phyloP scores from a whole-genome alignment of 1,140 invertebrate species.

The Drosophila elegans region DNA sequence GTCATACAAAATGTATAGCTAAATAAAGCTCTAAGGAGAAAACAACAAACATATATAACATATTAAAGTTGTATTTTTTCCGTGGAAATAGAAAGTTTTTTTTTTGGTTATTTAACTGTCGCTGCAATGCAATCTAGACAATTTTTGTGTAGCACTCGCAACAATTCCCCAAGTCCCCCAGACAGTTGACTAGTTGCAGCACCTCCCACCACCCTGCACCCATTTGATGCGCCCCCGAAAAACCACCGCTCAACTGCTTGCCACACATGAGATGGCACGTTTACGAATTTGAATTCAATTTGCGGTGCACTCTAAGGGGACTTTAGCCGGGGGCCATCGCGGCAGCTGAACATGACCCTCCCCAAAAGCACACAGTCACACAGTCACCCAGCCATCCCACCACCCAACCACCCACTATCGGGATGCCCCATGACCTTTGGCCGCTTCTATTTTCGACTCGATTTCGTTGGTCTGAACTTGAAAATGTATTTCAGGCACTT shows the following conservation, averaged over 20 bases:
- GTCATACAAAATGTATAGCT: too few relatives aligned
- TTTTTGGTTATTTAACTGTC: slow-evolving; percentile 20
- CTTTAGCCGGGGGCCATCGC: slow-evolving; percentile 21
- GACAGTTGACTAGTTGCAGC: slow-evolving; percentile 24
- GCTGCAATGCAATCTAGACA: slow-evolving; percentile 48
- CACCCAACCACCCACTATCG: background rate
- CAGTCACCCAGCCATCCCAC: background rate
- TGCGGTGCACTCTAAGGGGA: slow-evolving; percentile 53
- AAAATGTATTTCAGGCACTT: slow-evolving; percentile 52
- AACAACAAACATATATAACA: too few relatives aligned
- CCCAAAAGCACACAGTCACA: background rate
- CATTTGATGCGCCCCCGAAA: background rate
- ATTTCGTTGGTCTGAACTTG: slow-evolving; percentile 66
- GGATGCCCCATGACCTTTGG: slow-evolving; percentile 54
- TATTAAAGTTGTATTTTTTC: background rate
- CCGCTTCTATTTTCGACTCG: slow-evolving; percentile 35
- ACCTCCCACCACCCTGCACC: background rate
- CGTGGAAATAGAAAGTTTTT: background rate
- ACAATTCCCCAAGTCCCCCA: slow-evolving; percentile 32
- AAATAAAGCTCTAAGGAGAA: too few relatives aligned
- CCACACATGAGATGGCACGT: slow-evolving; percentile 63
- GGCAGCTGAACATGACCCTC: slow-evolving; percentile 19
- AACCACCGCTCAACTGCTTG: slow-evolving; percentile 27
- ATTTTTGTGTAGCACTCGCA: slow-evolving; percentile 27
- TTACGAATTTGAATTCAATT: slow-evolving; percentile 79